Conservation (phyloP, 2,888 invertebrate species). For the Capitulum mitella region DNA sequence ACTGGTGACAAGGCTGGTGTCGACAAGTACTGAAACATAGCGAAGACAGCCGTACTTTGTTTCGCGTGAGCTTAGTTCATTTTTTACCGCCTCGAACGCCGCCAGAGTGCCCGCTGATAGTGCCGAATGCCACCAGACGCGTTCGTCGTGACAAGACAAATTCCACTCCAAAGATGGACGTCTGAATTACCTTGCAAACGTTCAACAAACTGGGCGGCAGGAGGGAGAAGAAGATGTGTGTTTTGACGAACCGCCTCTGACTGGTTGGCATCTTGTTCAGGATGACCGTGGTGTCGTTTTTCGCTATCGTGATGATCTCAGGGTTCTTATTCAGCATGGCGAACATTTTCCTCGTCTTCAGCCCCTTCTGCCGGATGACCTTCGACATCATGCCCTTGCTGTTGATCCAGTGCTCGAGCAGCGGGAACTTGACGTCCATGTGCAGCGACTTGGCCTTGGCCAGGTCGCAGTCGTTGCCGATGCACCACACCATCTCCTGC, state of each 20-base stretch:
- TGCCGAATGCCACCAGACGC: too few relatives aligned
- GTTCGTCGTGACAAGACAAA: too few relatives aligned
- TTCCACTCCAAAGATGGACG: too few relatives aligned
- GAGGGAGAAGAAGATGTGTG: constrained; percentile 20
- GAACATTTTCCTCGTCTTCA: background rate
- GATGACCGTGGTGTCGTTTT: background rate
- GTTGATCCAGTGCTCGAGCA: constrained; percentile 19
- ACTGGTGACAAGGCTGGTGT: too few relatives aligned
- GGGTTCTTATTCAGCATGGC: constrained; percentile 7
- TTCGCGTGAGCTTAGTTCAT: too few relatives aligned
- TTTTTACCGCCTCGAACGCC: too few relatives aligned
- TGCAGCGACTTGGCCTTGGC: constrained; percentile 16
- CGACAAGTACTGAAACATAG: too few relatives aligned
- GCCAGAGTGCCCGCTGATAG: too few relatives aligned
- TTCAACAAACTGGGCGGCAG: background rate
- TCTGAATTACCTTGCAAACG: constrained; percentile 4
- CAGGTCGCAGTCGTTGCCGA: constrained; percentile 28
- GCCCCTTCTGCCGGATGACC: background rate
- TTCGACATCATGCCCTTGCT: constrained; percentile 21
- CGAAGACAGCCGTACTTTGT: too few relatives aligned
- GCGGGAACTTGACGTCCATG: constrained; percentile 22
- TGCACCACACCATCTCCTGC: constrained; percentile 35
- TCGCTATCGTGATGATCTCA: background rate
- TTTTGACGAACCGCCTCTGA: background rate
- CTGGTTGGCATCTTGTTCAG: background rate